A percentile compares a stretch with the other conserved stretches of the same genome.
These are phyloP conservation scores for Quadriops clusia DNA, from an alignment of 2,888 invertebrate genomes.

Conservation along the genomic window DNA sequence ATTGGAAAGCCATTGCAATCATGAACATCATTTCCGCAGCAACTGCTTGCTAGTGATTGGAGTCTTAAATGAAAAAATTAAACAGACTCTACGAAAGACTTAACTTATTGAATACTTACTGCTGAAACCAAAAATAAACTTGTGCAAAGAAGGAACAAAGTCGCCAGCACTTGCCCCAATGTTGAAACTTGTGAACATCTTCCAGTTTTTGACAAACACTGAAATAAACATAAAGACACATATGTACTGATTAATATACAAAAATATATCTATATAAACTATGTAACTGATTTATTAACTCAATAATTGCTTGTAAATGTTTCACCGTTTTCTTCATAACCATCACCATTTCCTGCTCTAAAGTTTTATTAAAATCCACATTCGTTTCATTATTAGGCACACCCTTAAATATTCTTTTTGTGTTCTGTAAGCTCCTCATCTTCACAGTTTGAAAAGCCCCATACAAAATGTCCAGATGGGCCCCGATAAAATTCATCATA, in stretches of 20 bases:
- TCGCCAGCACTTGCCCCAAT: slow-evolving; percentile 26
- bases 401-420: too few relatives aligned
- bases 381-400: too few relatives aligned
- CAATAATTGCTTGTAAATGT: slow-evolving; percentile 26
- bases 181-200: slow-evolving; percentile 25
- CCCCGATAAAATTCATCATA: slow-evolving; percentile 27
- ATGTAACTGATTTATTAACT: slow-evolving; percentile 16
- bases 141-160: slow-evolving; percentile 29
- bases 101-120: slow-evolving; percentile 19
- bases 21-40: slow-evolving; percentile 27
- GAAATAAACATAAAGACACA: slow-evolving; percentile 18
- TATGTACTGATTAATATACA: slow-evolving; percentile 10
- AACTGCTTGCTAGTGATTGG: slow-evolving; percentile 26
- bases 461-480: slow-evolving; percentile 26
- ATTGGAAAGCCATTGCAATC: slow-evolving; percentile 28
- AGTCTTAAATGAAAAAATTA: slow-evolving; percentile 8
- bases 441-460: slow-evolving; percentile 26
- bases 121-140: slow-evolving; percentile 28
- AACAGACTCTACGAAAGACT: neutral
- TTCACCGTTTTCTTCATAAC: slow-evolving; percentile 25
- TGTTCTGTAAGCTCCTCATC: too few relatives aligned
- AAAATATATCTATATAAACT: neutral
- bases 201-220: slow-evolving; percentile 25
- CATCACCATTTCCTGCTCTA: slow-evolving; percentile 17
- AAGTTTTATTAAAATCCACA: too few relatives aligned